These are phyloP conservation scores for Dryoscopus gambensis DNA, from an alignment of 2,113 vertebrate species.

Conservation along the genomic window DNA sequence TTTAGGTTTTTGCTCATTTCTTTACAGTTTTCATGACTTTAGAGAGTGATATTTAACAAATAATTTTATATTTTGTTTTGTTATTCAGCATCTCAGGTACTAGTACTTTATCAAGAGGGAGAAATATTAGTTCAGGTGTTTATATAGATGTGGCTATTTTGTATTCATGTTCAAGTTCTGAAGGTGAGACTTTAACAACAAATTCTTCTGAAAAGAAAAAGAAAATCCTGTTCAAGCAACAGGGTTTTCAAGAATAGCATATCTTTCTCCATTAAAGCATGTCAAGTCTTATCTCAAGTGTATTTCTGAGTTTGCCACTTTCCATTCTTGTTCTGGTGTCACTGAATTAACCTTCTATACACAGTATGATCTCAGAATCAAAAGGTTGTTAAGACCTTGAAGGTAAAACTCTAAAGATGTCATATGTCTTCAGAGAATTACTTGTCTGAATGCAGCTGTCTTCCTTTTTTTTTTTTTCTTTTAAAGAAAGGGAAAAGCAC, in stretches of 20 bases:
- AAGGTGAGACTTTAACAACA: not conserved
- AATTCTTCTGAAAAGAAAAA: not conserved
- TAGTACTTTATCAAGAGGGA: not conserved
- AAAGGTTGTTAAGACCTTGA: conserved; percentile 5
- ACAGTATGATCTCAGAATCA: not conserved
- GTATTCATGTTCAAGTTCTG: not conserved
- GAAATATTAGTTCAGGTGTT: not conserved
- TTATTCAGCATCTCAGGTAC: not conserved
- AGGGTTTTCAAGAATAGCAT: not conserved
- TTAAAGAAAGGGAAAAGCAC: not conserved
- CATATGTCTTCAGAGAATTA: not conserved
- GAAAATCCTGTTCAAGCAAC: not conserved
- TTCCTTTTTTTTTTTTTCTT: not conserved
- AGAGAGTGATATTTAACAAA: not conserved
- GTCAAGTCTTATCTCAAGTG: not conserved
- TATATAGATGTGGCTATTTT: not conserved
- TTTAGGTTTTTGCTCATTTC: not conserved
- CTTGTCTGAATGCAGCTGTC: not conserved
- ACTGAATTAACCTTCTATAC: conserved; percentile 12
- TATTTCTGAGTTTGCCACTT: not conserved
- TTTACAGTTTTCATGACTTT: not conserved
- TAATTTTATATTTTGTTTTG: not conserved
- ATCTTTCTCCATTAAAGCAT: conserved; percentile 5
- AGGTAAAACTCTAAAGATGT: not conserved
- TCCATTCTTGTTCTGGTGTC: not conserved